Evolutionary conservation across 2,113 vertebrate genomes (phyloP).

Genomic region (Corythornis cristatus): DNA sequence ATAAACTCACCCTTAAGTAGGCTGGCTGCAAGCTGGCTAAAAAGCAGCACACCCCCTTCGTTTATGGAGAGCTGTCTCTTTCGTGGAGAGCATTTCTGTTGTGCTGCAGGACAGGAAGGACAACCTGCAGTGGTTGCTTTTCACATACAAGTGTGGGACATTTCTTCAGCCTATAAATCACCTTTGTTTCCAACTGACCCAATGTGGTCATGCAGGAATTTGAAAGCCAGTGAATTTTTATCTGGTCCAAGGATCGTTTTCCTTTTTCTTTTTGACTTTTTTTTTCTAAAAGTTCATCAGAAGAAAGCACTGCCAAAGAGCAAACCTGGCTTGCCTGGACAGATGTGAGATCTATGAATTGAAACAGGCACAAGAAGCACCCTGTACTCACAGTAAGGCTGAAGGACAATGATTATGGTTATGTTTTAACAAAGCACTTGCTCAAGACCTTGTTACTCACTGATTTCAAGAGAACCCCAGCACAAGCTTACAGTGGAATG

Average conservation of each 20-base stretch:
- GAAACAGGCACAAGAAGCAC: not conserved
- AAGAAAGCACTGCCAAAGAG: not conserved
- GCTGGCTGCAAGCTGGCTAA: not conserved
- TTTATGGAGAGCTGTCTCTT: not conserved
- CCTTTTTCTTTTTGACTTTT: not conserved
- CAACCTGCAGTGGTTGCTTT: not conserved
- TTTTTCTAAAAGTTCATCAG: not conserved
- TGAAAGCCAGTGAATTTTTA: accelerated
- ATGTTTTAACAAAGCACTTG: accelerated
- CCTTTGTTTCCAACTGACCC: not conserved
- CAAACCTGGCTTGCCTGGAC: accelerated
- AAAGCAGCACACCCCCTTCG: accelerated
- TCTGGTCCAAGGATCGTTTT: not conserved
- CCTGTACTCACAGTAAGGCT: not conserved
- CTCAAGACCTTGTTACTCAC: not conserved
- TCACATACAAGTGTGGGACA: not conserved
- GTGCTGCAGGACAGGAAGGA: not conserved
- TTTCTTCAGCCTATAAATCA: not conserved
- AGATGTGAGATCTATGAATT: not conserved
- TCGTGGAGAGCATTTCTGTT: not conserved
- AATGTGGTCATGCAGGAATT: not conserved
- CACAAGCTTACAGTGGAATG: not conserved
- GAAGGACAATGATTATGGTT: not conserved
- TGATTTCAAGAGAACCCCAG: not conserved
- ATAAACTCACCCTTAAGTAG: not conserved